Evolutionary conservation across 2,113 vertebrate genomes (phyloP).

Genomic region (Buteo buteo): DNA sequence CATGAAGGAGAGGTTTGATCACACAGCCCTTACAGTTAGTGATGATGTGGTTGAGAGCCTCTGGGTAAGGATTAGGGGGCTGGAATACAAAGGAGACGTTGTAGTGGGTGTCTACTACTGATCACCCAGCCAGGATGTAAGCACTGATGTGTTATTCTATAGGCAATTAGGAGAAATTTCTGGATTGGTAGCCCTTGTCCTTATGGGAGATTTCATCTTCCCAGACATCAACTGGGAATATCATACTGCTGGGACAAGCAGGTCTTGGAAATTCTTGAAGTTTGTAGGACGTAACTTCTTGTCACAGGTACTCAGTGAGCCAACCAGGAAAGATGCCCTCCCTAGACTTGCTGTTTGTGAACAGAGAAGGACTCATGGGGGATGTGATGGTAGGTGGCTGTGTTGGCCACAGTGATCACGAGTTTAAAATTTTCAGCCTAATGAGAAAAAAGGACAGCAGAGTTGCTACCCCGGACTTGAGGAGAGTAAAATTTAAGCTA

Average conservation of each 20-base stretch:
- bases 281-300: not conserved
- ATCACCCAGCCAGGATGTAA: not conserved
- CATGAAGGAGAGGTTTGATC: not conserved
- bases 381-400: not conserved
- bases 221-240: not conserved
- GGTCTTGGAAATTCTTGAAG: not conserved
- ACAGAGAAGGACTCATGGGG: not conserved
- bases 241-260: not conserved
- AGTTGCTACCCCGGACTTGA: not conserved
- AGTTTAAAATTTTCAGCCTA: not conserved
- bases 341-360: not conserved
- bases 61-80: not conserved
- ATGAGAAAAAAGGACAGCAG: not conserved
- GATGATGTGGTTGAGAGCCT: not conserved
- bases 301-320: not conserved
- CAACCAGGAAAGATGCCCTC: not conserved
- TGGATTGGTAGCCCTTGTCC: not conserved
- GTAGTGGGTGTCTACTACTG: not conserved
- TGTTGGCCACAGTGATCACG: not conserved
- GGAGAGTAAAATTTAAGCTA: not conserved
- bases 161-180: not conserved
- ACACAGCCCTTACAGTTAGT: not conserved
- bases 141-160: not conserved
- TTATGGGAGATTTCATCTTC: not conserved
- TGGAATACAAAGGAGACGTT: not conserved